Conservation (phyloP, 2,888 invertebrate genomes). For the Prosapia bicincta region DNA sequence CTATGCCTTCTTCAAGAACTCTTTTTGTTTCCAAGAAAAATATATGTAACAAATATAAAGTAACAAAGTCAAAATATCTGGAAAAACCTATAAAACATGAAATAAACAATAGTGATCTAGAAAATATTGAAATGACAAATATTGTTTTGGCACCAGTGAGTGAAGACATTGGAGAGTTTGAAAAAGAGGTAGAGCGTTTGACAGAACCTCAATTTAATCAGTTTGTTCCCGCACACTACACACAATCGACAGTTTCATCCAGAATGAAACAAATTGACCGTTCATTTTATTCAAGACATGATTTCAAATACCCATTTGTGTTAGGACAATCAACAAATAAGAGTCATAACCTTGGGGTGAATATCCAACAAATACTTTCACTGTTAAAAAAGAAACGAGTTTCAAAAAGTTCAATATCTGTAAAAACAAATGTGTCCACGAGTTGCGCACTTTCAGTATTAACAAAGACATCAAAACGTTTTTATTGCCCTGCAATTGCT, state of each 20-base stretch:
- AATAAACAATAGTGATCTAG: background rate
- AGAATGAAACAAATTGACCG: slow-evolving; percentile 15
- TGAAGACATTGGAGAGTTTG: background rate
- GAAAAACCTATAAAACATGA: too few relatives aligned
- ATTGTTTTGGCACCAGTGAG: background rate
- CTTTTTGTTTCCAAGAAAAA: too few relatives aligned
- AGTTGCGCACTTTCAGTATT: background rate
- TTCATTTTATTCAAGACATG: background rate
- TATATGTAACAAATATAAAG: too few relatives aligned
- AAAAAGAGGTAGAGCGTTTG: background rate
- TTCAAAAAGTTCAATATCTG: background rate
- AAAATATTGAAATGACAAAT: background rate
- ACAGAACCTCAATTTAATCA: background rate
- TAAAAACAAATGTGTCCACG: background rate
- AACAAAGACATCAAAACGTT: background rate
- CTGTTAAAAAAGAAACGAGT: background rate
- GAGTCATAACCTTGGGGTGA: slow-evolving; percentile 21
- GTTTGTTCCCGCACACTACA: slow-evolving; percentile 2
- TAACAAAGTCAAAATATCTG: too few relatives aligned
- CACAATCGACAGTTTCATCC: slow-evolving; percentile 8
- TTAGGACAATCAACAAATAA: slow-evolving; percentile 21
- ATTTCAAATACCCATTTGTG: slow-evolving; percentile 10
- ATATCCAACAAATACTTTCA: slow-evolving; percentile 16
- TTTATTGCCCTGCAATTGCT: background rate
- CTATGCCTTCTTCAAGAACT: too few relatives aligned